Evolutionary conservation across 2,888 invertebrate genomes (phyloP), one percentile per base, ranked within the genome.

Genomic region (Hirtodrosophila histrioides): DNA sequence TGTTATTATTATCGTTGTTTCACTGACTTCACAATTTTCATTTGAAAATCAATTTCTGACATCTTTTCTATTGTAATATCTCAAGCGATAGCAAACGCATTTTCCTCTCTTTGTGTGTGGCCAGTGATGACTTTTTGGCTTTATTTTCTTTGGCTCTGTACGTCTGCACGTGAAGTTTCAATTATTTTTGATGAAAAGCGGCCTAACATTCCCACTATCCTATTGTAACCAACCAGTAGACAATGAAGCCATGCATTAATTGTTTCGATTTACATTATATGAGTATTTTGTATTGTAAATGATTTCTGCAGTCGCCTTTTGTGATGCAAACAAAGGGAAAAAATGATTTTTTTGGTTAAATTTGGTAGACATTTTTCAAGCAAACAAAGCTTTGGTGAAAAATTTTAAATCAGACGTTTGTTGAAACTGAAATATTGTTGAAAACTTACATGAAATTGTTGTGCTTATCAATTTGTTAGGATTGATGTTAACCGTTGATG

Each of bases 31-130:
- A 56, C 63, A 75, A 71, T 83, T 75, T 69, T 53, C 60, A 63
- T 61, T 70, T 55, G 54, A 77, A 76, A 81, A 81, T 81, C 84
- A 86, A 86, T 86, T 83, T 86, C 77, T 50, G 63, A 83, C 74
- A 81, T 50, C 35, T 68, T 73, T 76, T 64, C 69, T 60, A 69
- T 80, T 80, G 81, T 86, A 75, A 57, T 66, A 60, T 48, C 29
- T 39, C 43, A 69, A 50, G 55, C 63, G 46, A 65, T 78, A 44
- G 45, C 60, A 55, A 69, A 65, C 62, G 46, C 64, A 68, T 63
- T 66, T 71, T 73, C 69, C 50, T 46, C 39, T 39, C 45, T 54
- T 62, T 68, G 61, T 68, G 73, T 69, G 64, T 84, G 78, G 82
- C 57, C 70, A 41, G 41, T 41, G 45, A 62, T 80, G 84, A 80